These are phyloP conservation scores for Crossocerus cetratus DNA, from an alignment of 2,888 invertebrate genomes.

Conservation along the genomic window DNA sequence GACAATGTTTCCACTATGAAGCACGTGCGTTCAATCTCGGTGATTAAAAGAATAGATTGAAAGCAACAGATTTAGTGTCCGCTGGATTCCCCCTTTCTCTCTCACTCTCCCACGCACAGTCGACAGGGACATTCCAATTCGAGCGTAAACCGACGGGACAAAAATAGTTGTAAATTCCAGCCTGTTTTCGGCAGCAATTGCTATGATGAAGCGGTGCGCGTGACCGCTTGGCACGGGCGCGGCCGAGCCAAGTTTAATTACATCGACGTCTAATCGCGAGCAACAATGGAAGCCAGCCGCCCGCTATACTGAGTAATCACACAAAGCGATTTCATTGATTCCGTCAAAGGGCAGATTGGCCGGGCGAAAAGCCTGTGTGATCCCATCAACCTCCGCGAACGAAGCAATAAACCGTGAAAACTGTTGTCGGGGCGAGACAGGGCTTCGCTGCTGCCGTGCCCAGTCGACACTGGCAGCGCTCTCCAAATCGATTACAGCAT, in stretches of 20 bases:
- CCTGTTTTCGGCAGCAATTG: too few relatives aligned
- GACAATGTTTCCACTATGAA: not conserved
- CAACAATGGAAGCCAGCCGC: too few relatives aligned
- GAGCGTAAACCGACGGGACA: too few relatives aligned
- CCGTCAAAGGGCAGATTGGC: constrained; percentile 24
- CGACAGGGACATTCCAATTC: too few relatives aligned
- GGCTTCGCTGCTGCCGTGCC: constrained; percentile 5
- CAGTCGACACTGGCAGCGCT: constrained; percentile 20
- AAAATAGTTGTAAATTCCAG: too few relatives aligned
- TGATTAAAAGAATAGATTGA: not conserved
- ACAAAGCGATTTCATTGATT: constrained; percentile 26
- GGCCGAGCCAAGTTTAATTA: too few relatives aligned
- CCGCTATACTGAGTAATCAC: constrained; percentile 9
- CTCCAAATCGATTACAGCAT: constrained; percentile 24
- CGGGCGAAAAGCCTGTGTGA: constrained; percentile 13
- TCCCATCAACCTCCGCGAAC: constrained; percentile 9
- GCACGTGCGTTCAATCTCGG: not conserved
- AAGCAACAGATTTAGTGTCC: not conserved
- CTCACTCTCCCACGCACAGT: too few relatives aligned
- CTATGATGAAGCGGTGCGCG: too few relatives aligned
- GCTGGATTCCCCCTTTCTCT: too few relatives aligned
- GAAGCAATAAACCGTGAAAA: constrained; percentile 37
- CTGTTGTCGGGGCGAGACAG: constrained; percentile 18
- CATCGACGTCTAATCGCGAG: too few relatives aligned
- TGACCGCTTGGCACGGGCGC: too few relatives aligned